Evolutionary conservation across 1,140 invertebrate genomes (phyloP), one percentile per base, ranked within the genome.

Genomic region (Cryptotermes secundus): DNA sequence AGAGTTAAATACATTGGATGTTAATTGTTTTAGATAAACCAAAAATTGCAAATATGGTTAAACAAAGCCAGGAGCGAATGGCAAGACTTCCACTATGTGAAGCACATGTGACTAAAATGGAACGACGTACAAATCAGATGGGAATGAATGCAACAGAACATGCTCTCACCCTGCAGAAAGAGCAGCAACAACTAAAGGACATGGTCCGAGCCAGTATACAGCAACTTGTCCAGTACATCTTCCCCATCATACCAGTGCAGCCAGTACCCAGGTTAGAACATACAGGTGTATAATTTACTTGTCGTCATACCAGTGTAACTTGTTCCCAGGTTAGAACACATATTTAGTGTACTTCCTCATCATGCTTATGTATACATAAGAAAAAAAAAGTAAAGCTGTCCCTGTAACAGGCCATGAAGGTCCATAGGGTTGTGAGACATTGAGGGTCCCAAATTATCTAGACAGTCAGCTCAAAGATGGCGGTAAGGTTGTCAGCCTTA

Each of bases 211-310:
- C 90, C 72, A 91, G 93, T 86, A 92, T 95, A 80, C 90, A 93
- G 84, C 94, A 96, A 88, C 91, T 96, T 24, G 92, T 93, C 79
- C 91, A 94, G 86, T 95, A 94, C 89, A 95, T 97, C 87, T 96
- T 97, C 90, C 95, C 95, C 22, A 93, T 96, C 85, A 89, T 90
- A 65, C 90, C 92, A 87, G 91, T 94, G 82, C 89, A 92, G 86
- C 91, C 91, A 53, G 89, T 88, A 82, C 89, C 88, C 87, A 90
- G 90, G 92, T 92, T 90, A 88, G 87, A 81, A 9, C 2, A 38
- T 12, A 36, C 26, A 26, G 16, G 1, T 83, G n/a, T 49, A 59
- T 34, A 3, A 22, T 59, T 10, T 4, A 26, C 59, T 72, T 72
- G 26, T 19, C 45, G 22, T 49, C 16, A 49, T 49, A 49, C 16